A percentile compares a stretch with the other conserved stretches of the same genome.
These are phyloP conservation scores for Remorina albescens DNA, from an alignment of 2,797 vertebrate genomes.

Conservation along the genomic window DNA sequence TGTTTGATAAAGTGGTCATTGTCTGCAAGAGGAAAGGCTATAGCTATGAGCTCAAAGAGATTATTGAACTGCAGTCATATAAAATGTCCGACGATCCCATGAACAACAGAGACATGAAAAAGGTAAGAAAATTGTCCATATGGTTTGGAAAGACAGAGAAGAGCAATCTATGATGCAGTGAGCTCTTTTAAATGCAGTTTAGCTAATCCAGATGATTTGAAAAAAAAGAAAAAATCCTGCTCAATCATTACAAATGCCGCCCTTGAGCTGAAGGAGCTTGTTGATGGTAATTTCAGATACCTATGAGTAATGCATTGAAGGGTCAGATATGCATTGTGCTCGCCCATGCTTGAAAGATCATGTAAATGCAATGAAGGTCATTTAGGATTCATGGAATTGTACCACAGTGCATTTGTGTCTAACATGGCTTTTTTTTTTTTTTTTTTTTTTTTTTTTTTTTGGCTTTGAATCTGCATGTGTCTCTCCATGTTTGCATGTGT, in stretches of 20 bases:
- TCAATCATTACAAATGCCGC: constrained; percentile 61
- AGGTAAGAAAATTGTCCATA: constrained; percentile 82
- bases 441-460: too few relatives aligned
- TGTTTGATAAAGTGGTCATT: constrained; percentile 99
- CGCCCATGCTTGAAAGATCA: constrained; percentile 64
- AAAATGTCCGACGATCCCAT: constrained; percentile 99
- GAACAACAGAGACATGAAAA: constrained; percentile 97
- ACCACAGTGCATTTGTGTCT: constrained; percentile 63
- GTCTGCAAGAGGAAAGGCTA: constrained; percentile 97
- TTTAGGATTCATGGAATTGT: constrained; percentile 65
- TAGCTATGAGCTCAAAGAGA: constrained; percentile 97
- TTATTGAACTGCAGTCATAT: constrained; percentile 94
- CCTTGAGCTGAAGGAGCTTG: constrained; percentile 66
- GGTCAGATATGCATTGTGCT: constrained; percentile 61
- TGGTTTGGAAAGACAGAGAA: neutral
- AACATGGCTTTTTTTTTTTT: constrained; percentile 63
- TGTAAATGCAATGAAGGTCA: constrained; percentile 67
- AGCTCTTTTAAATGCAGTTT: constrained; percentile 18
- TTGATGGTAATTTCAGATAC: constrained; percentile 71
- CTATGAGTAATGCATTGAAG: constrained; percentile 62
- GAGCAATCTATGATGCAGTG: neutral
- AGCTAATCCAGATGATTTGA: constrained; percentile 12
- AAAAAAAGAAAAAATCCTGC: constrained; percentile 38
- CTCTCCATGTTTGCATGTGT: constrained; percentile 83
- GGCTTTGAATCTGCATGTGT: constrained; percentile 79